Conservation (phyloP, 2,888 invertebrate genomes). For the Chloromyia formosa region DNA sequence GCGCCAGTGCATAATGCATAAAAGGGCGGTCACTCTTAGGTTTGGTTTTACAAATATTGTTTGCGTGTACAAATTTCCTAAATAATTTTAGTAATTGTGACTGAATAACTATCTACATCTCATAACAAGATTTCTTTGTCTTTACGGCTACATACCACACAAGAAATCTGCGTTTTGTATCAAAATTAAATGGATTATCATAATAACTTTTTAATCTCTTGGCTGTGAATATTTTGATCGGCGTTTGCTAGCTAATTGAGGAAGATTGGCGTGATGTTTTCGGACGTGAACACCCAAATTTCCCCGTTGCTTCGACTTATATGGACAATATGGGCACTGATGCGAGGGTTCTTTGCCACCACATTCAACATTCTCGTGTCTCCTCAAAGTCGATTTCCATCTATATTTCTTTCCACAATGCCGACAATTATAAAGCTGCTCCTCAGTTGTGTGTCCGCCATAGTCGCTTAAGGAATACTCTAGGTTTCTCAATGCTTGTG, state of each 20-base stretch:
- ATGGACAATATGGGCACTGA: constrained; percentile 80
- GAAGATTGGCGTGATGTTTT: constrained; percentile 71
- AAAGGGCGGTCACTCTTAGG: too few relatives aligned
- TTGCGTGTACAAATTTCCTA: too few relatives aligned
- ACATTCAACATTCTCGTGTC: constrained; percentile 84
- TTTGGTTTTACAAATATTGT: too few relatives aligned
- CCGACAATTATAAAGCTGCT: constrained; percentile 67
- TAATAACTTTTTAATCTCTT: constrained; percentile 46
- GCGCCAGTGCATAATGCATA: too few relatives aligned
- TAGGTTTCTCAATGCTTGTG: constrained; percentile 58
- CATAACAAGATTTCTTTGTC: too few relatives aligned
- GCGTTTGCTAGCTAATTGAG: constrained; percentile 60
- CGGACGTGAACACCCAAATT: constrained; percentile 82
- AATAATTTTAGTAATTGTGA: too few relatives aligned
- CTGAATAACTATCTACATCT: too few relatives aligned
- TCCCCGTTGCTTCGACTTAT: constrained; percentile 80
- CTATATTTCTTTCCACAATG: constrained; percentile 85
- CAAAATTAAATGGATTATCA: too few relatives aligned
- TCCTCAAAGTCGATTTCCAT: constrained; percentile 84
- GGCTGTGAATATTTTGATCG: constrained; percentile 58
- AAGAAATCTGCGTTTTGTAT: too few relatives aligned
- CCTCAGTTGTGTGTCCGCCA: constrained; percentile 52
- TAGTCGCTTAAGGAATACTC: constrained; percentile 60
- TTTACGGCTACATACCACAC: too few relatives aligned
- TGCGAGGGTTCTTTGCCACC: constrained; percentile 82